Conservation (phyloP, 2,113 vertebrate species). For the Phylloscopus trochiloides region DNA sequence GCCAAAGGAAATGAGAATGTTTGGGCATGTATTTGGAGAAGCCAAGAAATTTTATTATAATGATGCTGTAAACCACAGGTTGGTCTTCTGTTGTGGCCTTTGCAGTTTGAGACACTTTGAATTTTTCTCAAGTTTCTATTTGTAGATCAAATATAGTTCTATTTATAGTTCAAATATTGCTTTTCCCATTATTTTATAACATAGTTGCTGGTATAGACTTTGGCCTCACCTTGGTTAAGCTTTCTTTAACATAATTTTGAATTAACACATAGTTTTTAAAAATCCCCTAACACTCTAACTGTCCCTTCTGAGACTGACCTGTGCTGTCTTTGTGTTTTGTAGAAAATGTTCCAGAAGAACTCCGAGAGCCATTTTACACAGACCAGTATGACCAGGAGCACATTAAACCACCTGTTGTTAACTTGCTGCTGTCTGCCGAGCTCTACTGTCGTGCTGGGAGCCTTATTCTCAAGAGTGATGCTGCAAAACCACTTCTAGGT, state of each 20-base stretch:
- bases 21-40: neutral
- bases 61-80: neutral
- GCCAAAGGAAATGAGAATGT: neutral
- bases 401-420: constrained; percentile 91
- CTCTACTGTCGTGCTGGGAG: constrained; percentile 93
- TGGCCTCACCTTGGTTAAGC: neutral
- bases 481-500: constrained; percentile 88
- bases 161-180: neutral
- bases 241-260: neutral
- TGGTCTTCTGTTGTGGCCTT: neutral
- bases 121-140: neutral
- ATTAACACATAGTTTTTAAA: neutral
- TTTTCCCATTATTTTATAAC: neutral
- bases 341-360: constrained; percentile 91
- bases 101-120: neutral
- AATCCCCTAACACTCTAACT: rapidly evolving
- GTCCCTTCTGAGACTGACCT: neutral
- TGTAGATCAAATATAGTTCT: neutral
- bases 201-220: neutral
- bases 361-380: constrained; percentile 92
- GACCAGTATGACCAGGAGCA: constrained; percentile 99
- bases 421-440: constrained; percentile 91
- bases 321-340: neutral
- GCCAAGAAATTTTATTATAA: neutral
- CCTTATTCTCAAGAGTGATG: constrained; percentile 89